Evolutionary conservation across 1,140 invertebrate species (phyloP).

Genomic region (Lordiphosa stackelbergi): DNA sequence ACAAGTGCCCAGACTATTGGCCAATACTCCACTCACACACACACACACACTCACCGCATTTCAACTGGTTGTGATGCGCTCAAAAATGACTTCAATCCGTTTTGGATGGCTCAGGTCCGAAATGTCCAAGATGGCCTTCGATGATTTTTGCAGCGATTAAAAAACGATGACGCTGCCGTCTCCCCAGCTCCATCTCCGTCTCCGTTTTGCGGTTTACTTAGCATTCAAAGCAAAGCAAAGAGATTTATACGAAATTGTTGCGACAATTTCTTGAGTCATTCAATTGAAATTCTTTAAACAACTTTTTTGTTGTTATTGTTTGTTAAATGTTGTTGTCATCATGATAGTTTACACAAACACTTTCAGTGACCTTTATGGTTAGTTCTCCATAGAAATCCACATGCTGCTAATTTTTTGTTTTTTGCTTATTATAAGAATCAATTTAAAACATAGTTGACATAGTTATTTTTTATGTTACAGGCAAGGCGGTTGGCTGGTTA

Average conservation of each 20-base stretch:
- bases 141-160: slow-evolving; percentile 66
- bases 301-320: slow-evolving; percentile 30
- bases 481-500: slow-evolving; percentile 1
- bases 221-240: slow-evolving; percentile 56
- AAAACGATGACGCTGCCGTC: slow-evolving; percentile 57
- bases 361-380: slow-evolving; percentile 39
- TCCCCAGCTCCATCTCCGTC: slow-evolving; percentile 3
- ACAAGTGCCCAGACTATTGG: slow-evolving; percentile 49
- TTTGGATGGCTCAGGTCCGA: slow-evolving; percentile 41
- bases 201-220: slow-evolving; percentile 43
- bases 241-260: slow-evolving; percentile 51
- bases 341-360: slow-evolving; percentile 17
- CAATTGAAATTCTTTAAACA: slow-evolving; percentile 33
- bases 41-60: slow-evolving; percentile 18
- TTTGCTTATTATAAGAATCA: neutral
- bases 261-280: slow-evolving; percentile 39
- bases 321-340: slow-evolving; percentile 20
- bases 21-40: slow-evolving; percentile 30
- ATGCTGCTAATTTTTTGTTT: slow-evolving; percentile 1
- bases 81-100: slow-evolving; percentile 61
- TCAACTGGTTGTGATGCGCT: slow-evolving; percentile 67
- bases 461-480: slow-evolving; percentile 20
- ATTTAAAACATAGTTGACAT: slow-evolving; percentile 32
- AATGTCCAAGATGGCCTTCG: slow-evolving; percentile 70
- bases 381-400: slow-evolving; percentile 28